Evolutionary conservation across 2,797 vertebrate species (phyloP), one percentile per base, ranked within the genome.

Genomic region (Sciurus vulgaris): DNA sequence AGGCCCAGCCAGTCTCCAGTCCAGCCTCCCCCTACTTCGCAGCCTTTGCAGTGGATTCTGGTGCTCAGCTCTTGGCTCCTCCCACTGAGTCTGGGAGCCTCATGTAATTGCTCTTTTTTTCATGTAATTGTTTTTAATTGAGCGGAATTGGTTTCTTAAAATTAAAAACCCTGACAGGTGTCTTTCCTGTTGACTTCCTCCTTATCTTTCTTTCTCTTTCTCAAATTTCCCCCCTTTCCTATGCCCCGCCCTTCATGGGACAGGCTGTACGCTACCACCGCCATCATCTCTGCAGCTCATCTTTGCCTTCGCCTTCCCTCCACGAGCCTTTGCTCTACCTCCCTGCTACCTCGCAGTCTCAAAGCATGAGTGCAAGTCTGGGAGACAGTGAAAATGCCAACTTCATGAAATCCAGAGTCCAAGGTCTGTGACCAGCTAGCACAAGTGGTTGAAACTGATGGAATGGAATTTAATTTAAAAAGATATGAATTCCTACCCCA

Each of bases 361-460:
- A 83, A 94, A 82, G 13, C 56, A 78, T 4, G 2, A 8, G 74
- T 38, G 26, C 33, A 47, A 14, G 3, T 7, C 56, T 82, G n/a
- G 49, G 83, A 92, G 44, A 61, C 22, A 89, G 11, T 20, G 11
- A 86, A 51, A 67, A 76, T 4, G 74, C 72, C 38, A 65, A 56
- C 51, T 81, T 90, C 4, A 47, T 18, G 83, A 82, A 85, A 17
- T 47, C 49, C 65, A 56, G 18, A 54, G 17, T 76, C 82, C 70
- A 89, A 82, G 65, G 93, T 65, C 65, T 86, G n/a, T 18, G 12
- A 69, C n/a, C 93, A 54, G 63, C 67, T 61, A 74, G 49, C 86
- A 93, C 35, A 38, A 91, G 18, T 87, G 77, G 13, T 2, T 91
- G 59, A 95, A 95, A 83, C 41, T 63, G 18, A 63, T 35, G 11